These are phyloP conservation scores for Drosophila leonis DNA, from an alignment of 2,888 invertebrate genomes.

Conservation along the genomic window DNA sequence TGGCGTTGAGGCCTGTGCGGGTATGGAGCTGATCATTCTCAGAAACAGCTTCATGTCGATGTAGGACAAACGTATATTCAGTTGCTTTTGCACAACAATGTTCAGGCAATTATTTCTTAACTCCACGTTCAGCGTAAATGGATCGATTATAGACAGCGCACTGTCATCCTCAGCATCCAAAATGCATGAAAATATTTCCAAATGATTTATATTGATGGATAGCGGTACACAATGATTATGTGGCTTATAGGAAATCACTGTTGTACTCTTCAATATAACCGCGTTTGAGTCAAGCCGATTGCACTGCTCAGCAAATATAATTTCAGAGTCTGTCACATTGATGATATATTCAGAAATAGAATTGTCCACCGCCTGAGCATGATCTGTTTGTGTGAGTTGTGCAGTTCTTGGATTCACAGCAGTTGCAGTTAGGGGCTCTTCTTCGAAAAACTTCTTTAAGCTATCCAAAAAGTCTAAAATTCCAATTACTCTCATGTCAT, in stretches of 20 bases:
- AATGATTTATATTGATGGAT: constrained; percentile 94
- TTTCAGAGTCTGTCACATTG: constrained; percentile 97
- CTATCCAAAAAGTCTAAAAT: constrained; percentile 97
- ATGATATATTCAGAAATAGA: constrained; percentile 90
- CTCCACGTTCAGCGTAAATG: constrained; percentile 93
- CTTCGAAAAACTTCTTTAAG: constrained; percentile 91
- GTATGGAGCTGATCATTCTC: constrained; percentile 94
- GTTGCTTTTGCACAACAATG: constrained; percentile 88
- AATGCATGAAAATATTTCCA: constrained; percentile 97
- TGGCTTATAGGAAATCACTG: constrained; percentile 93
- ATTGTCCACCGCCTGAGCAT: constrained; percentile 36
- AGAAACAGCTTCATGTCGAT: constrained; percentile 97
- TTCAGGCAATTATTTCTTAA: constrained; percentile 86
- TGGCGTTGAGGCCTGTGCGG: constrained; percentile 90
- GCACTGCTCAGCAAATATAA: constrained; percentile 96
- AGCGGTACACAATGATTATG: constrained; percentile 90
- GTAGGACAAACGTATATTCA: constrained; percentile 95
- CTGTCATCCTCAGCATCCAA: constrained; percentile 96
- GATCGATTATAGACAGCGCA: constrained; percentile 97
- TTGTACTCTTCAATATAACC: constrained; percentile 96
- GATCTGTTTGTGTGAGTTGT: constrained; percentile 39
- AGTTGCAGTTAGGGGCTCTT: constrained; percentile 64
- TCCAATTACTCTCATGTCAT: constrained; percentile 97
- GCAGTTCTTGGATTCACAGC: constrained; percentile 34
- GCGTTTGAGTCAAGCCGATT: constrained; percentile 96